Conservation (phyloP, 2,888 invertebrate genomes). For the Zelleria hepariella region DNA sequence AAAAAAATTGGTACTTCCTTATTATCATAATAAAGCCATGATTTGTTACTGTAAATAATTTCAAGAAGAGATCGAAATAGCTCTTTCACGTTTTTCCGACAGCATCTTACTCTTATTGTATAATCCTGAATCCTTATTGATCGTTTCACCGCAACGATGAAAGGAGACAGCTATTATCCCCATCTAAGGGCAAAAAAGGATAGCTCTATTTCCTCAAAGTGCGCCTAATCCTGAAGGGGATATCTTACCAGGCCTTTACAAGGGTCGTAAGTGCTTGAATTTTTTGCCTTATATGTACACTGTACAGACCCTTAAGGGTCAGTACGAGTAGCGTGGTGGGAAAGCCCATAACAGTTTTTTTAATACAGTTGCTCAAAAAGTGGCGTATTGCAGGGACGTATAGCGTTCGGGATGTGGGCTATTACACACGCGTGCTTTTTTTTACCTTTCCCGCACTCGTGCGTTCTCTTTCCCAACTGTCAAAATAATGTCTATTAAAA, state of each 20-base stretch:
- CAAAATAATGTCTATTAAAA: too few relatives aligned
- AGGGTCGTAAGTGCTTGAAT: neutral
- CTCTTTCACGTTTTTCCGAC: slow-evolving; percentile 12
- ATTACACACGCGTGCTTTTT: too few relatives aligned
- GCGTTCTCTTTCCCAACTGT: too few relatives aligned
- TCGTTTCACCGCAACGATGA: slow-evolving; percentile 29
- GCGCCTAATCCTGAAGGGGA: neutral
- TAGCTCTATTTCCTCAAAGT: neutral
- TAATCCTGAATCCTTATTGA: slow-evolving; percentile 52
- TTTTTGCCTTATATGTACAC: slow-evolving; percentile 2
- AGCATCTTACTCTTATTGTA: slow-evolving; percentile 36
- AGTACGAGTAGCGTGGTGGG: neutral
- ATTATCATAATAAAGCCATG: too few relatives aligned
- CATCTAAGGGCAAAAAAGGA: neutral
- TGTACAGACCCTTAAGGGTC: neutral
- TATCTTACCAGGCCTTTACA: neutral
- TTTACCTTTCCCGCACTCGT: too few relatives aligned
- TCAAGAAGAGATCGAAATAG: too few relatives aligned
- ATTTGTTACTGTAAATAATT: too few relatives aligned
- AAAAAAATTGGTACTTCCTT: too few relatives aligned
- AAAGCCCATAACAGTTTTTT: neutral
- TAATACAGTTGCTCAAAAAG: too few relatives aligned
- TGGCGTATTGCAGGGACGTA: too few relatives aligned
- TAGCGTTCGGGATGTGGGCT: too few relatives aligned
- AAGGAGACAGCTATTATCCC: slow-evolving; percentile 15